A percentile compares a stretch with the other conserved stretches of the same genome.
phyloP scores from a whole-genome alignment of 2,888 invertebrate genomes.

The Julus scanicus region DNA sequence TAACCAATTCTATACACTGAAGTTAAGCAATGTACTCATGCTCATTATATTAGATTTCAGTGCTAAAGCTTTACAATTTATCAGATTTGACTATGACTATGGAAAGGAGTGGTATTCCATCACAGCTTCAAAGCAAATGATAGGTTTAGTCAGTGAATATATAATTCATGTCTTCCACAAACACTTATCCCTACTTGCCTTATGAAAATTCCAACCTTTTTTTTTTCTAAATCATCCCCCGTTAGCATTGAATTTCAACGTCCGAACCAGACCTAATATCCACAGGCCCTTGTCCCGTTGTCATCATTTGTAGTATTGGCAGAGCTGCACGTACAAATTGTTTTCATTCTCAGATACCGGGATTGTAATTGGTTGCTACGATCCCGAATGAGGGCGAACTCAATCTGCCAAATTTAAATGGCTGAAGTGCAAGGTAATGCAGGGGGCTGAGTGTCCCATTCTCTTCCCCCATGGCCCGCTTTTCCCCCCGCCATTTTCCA shows the following conservation, averaged over 20 bases:
- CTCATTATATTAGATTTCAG: too few species aligned
- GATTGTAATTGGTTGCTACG: background rate
- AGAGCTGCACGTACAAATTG: constrained; percentile 5
- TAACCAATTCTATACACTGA: too few species aligned
- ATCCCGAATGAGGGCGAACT: constrained; percentile 6
- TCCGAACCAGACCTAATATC: background rate
- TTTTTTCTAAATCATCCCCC: background rate
- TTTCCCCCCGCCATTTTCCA: background rate
- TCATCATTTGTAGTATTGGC: background rate
- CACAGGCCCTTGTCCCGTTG: background rate
- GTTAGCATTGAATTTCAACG: background rate
- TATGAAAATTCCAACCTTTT: background rate
- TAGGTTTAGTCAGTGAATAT: too few species aligned
- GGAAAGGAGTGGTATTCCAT: too few species aligned
- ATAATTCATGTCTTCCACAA: too few species aligned
- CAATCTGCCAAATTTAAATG: constrained; percentile 26
- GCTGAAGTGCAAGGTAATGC: constrained; percentile 33
- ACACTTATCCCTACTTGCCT: too few species aligned
- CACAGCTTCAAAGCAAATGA: too few species aligned
- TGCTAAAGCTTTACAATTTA: too few species aligned
- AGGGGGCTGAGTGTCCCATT: constrained; percentile 12
- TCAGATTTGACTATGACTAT: too few species aligned
- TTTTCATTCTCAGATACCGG: constrained; percentile 24
- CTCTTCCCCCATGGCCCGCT: background rate
- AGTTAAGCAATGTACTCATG: too few species aligned